Base-by-base conservation (phyloP, 1,140 invertebrate species). In the Hydropsyche tenuis region DNA sequence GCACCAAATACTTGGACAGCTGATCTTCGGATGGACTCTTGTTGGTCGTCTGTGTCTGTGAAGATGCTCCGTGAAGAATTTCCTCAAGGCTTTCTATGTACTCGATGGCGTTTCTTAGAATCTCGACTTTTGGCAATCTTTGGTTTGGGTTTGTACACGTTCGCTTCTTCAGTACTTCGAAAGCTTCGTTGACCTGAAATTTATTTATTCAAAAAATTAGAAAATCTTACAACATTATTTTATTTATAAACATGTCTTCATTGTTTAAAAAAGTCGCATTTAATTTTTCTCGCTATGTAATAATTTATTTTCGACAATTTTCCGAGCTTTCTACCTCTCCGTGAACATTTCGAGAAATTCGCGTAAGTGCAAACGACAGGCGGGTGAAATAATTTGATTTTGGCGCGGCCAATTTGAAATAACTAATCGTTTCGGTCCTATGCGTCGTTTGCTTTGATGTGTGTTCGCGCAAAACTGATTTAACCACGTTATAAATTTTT, bases 51-150 rank as follows among this genome's bases (percentile, higher is more conserved):
- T 69, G 64, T 4, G 16, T 63, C 25, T 69, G 64, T 12, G 16
- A 37, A 23, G 65, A 25, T 0, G 83, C 82, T 7, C 83, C 83
- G 73, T 94, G 89, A 0, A 96, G 82, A 1, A 95, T 85, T 76
- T 94, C 92, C 81, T 99, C 97, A 75, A 99, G 84, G 78, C 93
- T 94, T 81, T 98, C 96, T 77, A 99, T 99, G 82, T 99, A 99
- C 78, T 99, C 97, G 79, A 99, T 99, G 42, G 97, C 97, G 80
- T 96, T 96, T 75, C 96, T 87, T 18, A 99, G 87, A 77, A 99
- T 99, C 85, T 99, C 97, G 64, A 99, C 94, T 87, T 99, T 99
- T 3, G 97, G 96, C 78, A 99, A 86, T 68, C 97, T 86, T 81
- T 99, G 97, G 80, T 95, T 96, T 0, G 95, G 95, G 83, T 98